These are phyloP conservation scores for Agonopterix alstromeriana DNA, from an alignment of 2,888 invertebrate genomes.

Conservation along the genomic window DNA sequence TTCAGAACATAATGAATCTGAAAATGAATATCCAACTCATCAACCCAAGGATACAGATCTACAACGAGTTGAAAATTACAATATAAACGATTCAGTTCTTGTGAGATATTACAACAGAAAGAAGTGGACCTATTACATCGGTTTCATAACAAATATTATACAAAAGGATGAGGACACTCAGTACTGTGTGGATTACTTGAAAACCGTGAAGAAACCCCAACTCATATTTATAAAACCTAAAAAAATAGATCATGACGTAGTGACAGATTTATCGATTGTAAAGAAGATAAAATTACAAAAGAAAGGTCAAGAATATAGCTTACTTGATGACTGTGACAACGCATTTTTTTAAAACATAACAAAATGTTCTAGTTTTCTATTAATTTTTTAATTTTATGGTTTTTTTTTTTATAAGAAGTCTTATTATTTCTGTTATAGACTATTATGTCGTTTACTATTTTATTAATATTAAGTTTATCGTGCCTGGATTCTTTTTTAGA, in stretches of 20 bases:
- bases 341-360: background rate
- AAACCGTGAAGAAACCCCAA: background rate
- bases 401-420: background rate
- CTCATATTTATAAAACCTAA: conserved; percentile 1
- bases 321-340: background rate
- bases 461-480: background rate
- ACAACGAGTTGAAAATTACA: background rate
- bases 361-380: background rate
- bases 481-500: no score
- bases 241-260: background rate
- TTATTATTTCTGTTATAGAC: background rate
- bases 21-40: no score
- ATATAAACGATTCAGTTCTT: background rate
- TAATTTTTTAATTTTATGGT: background rate
- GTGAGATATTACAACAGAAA: conserved; percentile 2
- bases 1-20: no score
- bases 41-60: no score
- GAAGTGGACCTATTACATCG: conserved; percentile 2
- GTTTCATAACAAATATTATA: background rate
- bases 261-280: conserved; percentile 1
- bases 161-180: background rate
- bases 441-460: background rate
- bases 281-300: background rate
- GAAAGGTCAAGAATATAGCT: background rate
- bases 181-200: background rate